phyloP scores from a whole-genome alignment of 1,140 invertebrate genomes.

The Oryctes rhinoceros region DNA sequence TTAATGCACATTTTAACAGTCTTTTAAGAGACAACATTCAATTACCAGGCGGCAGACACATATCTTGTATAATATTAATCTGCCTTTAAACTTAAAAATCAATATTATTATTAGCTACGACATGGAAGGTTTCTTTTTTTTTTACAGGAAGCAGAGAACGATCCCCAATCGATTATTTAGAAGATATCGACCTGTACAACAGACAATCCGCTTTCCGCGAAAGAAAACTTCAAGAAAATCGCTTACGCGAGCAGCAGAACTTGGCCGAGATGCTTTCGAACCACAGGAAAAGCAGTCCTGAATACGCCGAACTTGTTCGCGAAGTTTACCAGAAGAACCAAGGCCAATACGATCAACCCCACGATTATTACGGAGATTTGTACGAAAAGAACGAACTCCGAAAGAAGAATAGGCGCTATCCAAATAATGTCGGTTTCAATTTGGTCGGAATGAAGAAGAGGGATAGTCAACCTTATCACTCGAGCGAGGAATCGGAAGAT shows the following conservation, averaged over 20 bases:
- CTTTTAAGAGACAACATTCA: too few species aligned
- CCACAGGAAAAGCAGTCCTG: background rate
- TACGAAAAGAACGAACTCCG: constrained; percentile 4
- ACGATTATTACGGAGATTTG: constrained; percentile 7
- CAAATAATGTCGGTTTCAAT: constrained; percentile 48
- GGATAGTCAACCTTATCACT: constrained; percentile 38
- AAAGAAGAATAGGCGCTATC: constrained; percentile 43
- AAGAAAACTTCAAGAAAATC: background rate
- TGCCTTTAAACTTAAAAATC: too few species aligned
- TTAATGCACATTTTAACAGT: too few species aligned
- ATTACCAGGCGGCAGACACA: too few species aligned
- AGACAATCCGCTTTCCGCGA: constrained; percentile 1
- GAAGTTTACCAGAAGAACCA: constrained; percentile 13
- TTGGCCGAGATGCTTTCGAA: constrained; percentile 4
- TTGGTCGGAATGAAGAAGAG: constrained; percentile 55
- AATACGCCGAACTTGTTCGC: background rate
- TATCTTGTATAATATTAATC: too few species aligned
- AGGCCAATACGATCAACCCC: background rate
- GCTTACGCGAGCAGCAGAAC: background rate
- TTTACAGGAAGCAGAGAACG: background rate
- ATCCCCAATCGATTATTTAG: background rate
- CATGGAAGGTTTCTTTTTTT: background rate
- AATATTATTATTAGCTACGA: too few species aligned
- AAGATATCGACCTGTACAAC: background rate
- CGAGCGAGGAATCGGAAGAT: constrained; percentile 2